Evolutionary conservation across 2,888 invertebrate genomes (phyloP), one percentile per base, ranked within the genome.

Genomic region (Hyppa rectilinea): DNA sequence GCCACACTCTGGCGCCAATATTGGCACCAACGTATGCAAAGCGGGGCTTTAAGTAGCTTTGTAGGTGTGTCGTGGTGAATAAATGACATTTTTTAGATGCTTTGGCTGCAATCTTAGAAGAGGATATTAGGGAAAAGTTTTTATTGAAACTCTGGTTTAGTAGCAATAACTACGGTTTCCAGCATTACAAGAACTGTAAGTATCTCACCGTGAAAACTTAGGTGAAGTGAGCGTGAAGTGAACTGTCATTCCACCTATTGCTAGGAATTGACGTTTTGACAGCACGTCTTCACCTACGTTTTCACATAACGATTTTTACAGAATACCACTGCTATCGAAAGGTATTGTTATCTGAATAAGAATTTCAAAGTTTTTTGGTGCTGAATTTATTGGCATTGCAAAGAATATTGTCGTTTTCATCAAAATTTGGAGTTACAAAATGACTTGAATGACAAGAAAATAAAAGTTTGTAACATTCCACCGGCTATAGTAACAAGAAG

Each of bases 1-100:
- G 87, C 84, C 86, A 85, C 86, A 87, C 78, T 85, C 78, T 81
- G 90, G 90, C 89, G 89, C 91, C 92, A 92, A 92, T 93, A 93
- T 92, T 89, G 90, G 85, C 77, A 80, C 86, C 87, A 83, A 78
- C 64, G 26, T 60, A 77, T 75, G 80, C 74, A 77, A 68, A 75
- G 58, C 55, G 65, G 66, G 75, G 55, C 38, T 71, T 74, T 69
- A 72, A 79, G 59, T 59, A 56, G 68, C 71, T 76, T 59, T 69
- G 72, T 74, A 38, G 61, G 31, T 75, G 62, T 26, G 60, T 26
- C 36, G 14, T 26, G 12, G 58, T 5, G 29, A 20, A 78, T 49
- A 60, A 6, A 63, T 40, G 12, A 40, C 12, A 45, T 14, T 63
- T 79, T 73, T 62, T 23, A 20, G 5, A n/a, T 26, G 7, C 6